phyloP scores from a whole-genome alignment of 2,888 invertebrate species.

The Drosophila helvetica region DNA sequence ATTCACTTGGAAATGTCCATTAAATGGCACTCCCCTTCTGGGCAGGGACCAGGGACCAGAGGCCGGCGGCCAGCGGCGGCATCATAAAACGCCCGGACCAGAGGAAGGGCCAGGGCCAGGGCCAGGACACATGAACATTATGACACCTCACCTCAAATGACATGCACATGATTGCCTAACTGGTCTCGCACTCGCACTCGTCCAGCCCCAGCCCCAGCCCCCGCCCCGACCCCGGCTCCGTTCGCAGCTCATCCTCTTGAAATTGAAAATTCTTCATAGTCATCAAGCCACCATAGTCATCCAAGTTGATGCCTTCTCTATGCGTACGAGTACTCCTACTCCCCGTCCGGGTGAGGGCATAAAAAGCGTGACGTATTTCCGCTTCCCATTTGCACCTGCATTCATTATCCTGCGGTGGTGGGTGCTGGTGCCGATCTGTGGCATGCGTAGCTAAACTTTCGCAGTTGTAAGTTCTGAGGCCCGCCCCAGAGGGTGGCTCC shows the following conservation, averaged over 20 bases:
- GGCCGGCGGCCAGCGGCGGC: conserved; percentile 11
- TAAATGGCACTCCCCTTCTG: conserved; percentile 50
- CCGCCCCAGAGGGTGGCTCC: conserved; percentile 28
- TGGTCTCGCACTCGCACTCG: conserved; percentile 46
- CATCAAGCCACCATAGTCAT: conserved; percentile 58
- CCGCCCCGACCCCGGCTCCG: not conserved
- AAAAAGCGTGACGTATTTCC: conserved; percentile 78
- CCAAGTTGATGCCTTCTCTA: conserved; percentile 44
- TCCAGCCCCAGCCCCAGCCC: conserved; percentile 15
- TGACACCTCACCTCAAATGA: conserved; percentile 73
- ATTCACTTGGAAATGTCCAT: conserved; percentile 82
- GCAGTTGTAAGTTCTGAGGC: conserved; percentile 68
- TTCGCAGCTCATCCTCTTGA: conserved; percentile 44
- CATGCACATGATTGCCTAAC: conserved; percentile 63
- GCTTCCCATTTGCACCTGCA: conserved; percentile 76
- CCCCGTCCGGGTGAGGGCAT: conserved; percentile 36
- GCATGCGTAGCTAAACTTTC: conserved; percentile 78
- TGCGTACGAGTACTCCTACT: conserved; percentile 37
- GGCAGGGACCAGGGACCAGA: conserved; percentile 1
- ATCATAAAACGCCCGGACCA: conserved; percentile 62
- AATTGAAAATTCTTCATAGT: conserved; percentile 77
- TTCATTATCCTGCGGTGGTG: conserved; percentile 68
- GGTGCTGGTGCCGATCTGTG: conserved; percentile 15
- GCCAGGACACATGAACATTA: conserved; percentile 52
- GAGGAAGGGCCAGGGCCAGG: conserved; percentile 16